Conservation (phyloP, 2,888 invertebrate species). For the Andrena trimmerana region DNA sequence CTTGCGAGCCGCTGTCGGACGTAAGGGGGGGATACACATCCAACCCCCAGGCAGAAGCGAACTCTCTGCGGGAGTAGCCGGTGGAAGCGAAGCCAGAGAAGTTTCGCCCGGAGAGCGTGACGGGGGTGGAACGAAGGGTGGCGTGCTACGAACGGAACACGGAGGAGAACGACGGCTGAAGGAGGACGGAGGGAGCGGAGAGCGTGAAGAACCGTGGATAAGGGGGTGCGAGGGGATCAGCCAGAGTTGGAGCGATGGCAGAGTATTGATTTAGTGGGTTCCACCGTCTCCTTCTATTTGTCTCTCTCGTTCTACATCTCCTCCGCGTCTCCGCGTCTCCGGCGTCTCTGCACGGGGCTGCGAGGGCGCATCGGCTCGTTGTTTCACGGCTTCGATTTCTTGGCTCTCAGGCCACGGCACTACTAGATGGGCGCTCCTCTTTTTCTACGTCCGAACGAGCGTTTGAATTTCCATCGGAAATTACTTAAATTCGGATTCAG, state of each 20-base stretch:
- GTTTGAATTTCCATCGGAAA: constrained; percentile 23
- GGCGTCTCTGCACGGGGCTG: constrained; percentile 64
- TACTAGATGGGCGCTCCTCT: not conserved
- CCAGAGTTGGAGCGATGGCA: constrained; percentile 85
- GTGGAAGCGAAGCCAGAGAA: constrained; percentile 77
- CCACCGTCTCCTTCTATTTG: constrained; percentile 85
- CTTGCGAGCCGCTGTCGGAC: constrained; percentile 44
- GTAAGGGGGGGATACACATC: constrained; percentile 25
- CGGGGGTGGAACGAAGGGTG: constrained; percentile 83
- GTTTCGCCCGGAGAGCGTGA: constrained; percentile 84
- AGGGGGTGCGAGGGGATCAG: constrained; percentile 80
- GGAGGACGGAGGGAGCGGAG: constrained; percentile 38
- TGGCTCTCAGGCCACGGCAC: constrained; percentile 47
- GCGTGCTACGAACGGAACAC: constrained; percentile 76
- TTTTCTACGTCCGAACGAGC: constrained; percentile 24
- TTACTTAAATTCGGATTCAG: constrained; percentile 10
- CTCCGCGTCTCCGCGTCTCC: constrained; percentile 72
- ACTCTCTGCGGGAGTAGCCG: constrained; percentile 80
- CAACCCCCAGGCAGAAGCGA: constrained; percentile 69
- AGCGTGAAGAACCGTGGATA: constrained; percentile 69
- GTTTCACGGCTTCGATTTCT: constrained; percentile 71
- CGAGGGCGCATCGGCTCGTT: constrained; percentile 71
- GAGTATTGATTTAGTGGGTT: constrained; percentile 85
- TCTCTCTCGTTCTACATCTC: constrained; percentile 82
- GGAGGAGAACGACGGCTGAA: constrained; percentile 18